Evolutionary conservation across 35 echinoderm and acorn worm species (phyloP).

Genomic region (Stichopus chloronotus): DNA sequence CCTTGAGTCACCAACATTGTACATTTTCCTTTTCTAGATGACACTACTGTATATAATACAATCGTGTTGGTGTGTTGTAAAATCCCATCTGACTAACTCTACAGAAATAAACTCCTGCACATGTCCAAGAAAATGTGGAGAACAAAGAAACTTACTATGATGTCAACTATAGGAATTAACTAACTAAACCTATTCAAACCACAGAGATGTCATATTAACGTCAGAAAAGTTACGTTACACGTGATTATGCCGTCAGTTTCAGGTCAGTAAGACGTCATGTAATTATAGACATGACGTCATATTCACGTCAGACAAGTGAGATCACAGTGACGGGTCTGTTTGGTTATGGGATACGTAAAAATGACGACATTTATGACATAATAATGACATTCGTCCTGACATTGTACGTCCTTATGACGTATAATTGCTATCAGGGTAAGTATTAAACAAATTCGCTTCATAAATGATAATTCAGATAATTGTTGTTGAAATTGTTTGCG

Average conservation of each 20-base stretch:
- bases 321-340: background rate
- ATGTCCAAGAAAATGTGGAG: background rate
- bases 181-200: background rate
- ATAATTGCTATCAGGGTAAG: background rate
- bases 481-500: too few relatives aligned
- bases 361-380: slow-evolving; percentile 5
- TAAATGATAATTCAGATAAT: too few relatives aligned
- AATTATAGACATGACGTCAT: background rate
- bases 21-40: too few relatives aligned
- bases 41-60: background rate
- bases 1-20: background rate
- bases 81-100: too few relatives aligned
- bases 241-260: background rate
- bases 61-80: too few relatives aligned
- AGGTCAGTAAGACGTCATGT: background rate
- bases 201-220: background rate
- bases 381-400: background rate
- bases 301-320: background rate
- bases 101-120: background rate
- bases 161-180: slow-evolving; percentile 16
- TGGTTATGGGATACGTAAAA: background rate
- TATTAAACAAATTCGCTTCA: background rate
- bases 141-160: background rate
- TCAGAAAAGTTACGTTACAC: background rate
- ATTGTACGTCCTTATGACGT: background rate